A percentile compares a stretch with the other conserved stretches of the same genome.
These are phyloP conservation scores for Potamarius usumacintae DNA, from an alignment of 2,113 vertebrate species.

Conservation along the genomic window DNA sequence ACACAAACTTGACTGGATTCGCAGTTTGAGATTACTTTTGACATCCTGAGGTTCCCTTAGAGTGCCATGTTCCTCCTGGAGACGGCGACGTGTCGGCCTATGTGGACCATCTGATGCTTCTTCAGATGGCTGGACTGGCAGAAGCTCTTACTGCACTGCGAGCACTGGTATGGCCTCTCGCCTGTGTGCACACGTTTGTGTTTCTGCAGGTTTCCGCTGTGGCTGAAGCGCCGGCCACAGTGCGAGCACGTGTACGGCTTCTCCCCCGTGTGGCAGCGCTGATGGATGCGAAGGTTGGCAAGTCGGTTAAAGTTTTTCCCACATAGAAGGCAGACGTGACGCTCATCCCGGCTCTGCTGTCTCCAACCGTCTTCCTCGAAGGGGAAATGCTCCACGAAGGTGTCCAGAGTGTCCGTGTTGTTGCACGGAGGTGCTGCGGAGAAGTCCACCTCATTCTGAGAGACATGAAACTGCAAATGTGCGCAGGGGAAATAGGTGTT, in stretches of 20 bases:
- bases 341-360: constrained; percentile 25
- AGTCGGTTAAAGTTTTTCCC: constrained; percentile 71
- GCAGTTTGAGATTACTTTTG: neutral
- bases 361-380: constrained; percentile 26
- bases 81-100: constrained; percentile 41
- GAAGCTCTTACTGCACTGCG: constrained; percentile 74
- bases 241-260: constrained; percentile 71
- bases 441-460: neutral
- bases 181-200: constrained; percentile 75
- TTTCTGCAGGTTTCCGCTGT: constrained; percentile 74
- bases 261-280: constrained; percentile 73
- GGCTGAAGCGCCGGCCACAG: constrained; percentile 72
- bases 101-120: constrained; percentile 73
- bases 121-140: constrained; percentile 73
- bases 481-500: constrained; percentile 20
- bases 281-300: constrained; percentile 72
- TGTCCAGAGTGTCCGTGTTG: constrained; percentile 7
- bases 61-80: constrained; percentile 26
- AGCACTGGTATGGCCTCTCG: constrained; percentile 74
- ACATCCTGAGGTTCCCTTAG: neutral
- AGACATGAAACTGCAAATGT: neutral
- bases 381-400: constrained; percentile 29
- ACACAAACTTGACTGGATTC: neutral
- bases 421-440: neutral
- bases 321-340: constrained; percentile 55